phyloP scores from a whole-genome alignment of 2,888 invertebrate species.

The Thumatha senex region DNA sequence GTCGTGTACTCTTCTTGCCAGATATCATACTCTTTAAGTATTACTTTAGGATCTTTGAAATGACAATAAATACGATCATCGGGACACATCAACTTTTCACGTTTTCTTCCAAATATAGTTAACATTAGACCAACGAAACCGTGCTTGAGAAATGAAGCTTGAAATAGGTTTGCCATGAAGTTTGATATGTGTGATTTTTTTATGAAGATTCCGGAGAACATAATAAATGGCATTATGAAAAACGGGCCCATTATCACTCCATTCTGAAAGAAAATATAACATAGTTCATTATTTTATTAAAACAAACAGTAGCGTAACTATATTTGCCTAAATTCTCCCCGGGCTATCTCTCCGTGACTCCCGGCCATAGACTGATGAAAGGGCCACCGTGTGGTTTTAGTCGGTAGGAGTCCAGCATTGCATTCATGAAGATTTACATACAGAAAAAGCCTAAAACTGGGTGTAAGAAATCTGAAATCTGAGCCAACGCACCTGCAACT shows the following conservation, averaged over 20 bases:
- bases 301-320: too few relatives aligned
- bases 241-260: conserved; percentile 96
- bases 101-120: conserved; percentile 91
- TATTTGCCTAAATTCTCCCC: too few relatives aligned
- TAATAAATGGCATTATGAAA: conserved; percentile 92
- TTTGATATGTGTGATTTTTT: conserved; percentile 91
- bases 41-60: conserved; percentile 86
- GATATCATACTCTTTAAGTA: conserved; percentile 90
- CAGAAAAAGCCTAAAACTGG: too few relatives aligned
- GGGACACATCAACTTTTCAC: conserved; percentile 88
- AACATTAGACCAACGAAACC: conserved; percentile 92
- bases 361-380: too few relatives aligned
- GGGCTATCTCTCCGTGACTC: too few relatives aligned
- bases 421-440: too few relatives aligned
- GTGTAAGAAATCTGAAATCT: too few relatives aligned
- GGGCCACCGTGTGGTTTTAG: too few relatives aligned
- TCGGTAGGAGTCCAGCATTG: too few relatives aligned
- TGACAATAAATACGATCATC: conserved; percentile 88
- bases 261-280: conserved; percentile 83
- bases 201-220: conserved; percentile 97
- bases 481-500: too few relatives aligned
- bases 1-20: conserved; percentile 85
- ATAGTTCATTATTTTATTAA: background rate
- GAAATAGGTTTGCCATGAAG: conserved; percentile 92
- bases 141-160: conserved; percentile 94